These are phyloP conservation scores for Temnothorax curvispinosus DNA, from an alignment of 1,140 invertebrate genomes.

Conservation along the genomic window DNA sequence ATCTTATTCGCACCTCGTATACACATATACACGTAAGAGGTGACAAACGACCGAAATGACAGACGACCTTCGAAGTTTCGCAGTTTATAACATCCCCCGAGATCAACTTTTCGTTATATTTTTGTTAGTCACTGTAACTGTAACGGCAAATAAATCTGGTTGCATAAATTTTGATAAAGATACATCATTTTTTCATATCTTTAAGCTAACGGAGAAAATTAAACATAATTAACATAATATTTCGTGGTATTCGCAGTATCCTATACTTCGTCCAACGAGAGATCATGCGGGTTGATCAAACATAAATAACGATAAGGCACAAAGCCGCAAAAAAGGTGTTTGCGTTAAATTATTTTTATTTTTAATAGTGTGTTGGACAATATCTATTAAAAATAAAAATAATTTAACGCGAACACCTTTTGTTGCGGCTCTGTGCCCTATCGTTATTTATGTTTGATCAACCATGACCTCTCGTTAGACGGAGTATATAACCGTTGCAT, in stretches of 20 bases:
- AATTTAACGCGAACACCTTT: no score
- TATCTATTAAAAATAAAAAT: no score
- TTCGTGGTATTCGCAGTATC: not conserved
- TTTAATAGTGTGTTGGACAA: no score
- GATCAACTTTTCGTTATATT: conserved; percentile 19
- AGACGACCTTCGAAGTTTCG: conserved; percentile 47
- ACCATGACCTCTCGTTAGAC: no score
- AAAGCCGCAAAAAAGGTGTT: no score
- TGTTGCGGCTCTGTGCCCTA: no score
- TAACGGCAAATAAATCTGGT: not conserved
- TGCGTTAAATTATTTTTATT: no score
- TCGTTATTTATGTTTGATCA: no score
- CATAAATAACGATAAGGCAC: no score
- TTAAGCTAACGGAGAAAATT: not conserved
- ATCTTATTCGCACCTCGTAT: conserved; percentile 34
- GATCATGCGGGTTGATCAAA: no score
- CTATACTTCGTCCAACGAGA: no score
- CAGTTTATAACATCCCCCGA: conserved; percentile 8
- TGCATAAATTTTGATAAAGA: conserved; percentile 17
- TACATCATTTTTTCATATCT: not conserved
- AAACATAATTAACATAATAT: not conserved
- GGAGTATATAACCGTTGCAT: not conserved
- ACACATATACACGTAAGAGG: not conserved
- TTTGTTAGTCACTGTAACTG: not conserved
- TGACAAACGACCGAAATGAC: conserved; percentile 39